Evolutionary conservation across 2,797 vertebrate genomes (phyloP), one percentile per base, ranked within the genome.

Genomic region (Galagoides demidoff): DNA sequence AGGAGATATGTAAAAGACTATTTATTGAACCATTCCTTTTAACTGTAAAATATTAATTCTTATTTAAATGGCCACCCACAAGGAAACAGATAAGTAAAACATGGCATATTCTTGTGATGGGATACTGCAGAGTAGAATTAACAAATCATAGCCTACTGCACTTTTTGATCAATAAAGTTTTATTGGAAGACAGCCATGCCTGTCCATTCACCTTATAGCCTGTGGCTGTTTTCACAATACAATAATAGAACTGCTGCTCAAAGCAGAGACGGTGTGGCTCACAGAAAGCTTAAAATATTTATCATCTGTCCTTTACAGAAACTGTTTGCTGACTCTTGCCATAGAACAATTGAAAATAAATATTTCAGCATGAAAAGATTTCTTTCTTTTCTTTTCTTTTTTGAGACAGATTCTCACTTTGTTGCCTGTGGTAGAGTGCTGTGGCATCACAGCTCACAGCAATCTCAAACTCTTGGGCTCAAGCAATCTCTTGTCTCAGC

Each of bases 311-410:
- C 63, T 89, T 71, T 29, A 70, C 22, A 92, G n/a, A 92, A 76
- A 71, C 85, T n/a, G 11, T 71, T 31, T 85, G 27, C 25, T 76
- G 45, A 78, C 13, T 94, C 34, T 78, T 82, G 45, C 8, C 63
- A 43, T 31, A 87, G 12, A 88, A 95, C 11, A 79, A 86, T 31
- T 29, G n/a, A 89, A 90, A 87, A 78, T 45, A 78, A 94, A 74
- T 68, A 31, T 90, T 86, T 78, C 63, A 45, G 52, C 13, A 63
- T 79, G 20, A 87, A 68, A 10, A 84, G 5, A 45, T 77, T 84
- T 74, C 17, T 52, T 52, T 14, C 14, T 16, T 17, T 52, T 14
- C 16, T 52, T 52, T 52, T 16, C 14, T 16, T 52, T 52, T 52
- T 52, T 17, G 49, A 16, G 14, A 52, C 49, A 52, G 49, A 52